Conservation (phyloP, 1,140 invertebrate species). For the Sweltsa coloradensis region DNA sequence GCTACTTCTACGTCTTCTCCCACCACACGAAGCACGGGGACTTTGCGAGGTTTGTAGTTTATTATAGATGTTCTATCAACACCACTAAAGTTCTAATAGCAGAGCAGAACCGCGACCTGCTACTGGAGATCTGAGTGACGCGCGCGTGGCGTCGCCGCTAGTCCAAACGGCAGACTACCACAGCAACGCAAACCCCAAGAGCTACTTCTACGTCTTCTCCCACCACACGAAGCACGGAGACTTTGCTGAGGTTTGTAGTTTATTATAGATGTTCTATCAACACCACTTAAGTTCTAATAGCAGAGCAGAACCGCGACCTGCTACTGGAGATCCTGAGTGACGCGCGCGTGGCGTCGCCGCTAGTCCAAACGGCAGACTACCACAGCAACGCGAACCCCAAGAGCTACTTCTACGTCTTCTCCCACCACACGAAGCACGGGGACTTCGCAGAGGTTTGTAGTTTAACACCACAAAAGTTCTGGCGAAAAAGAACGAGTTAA, state of each 20-base stretch:
- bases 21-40: slow-evolving; percentile 66
- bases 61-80: too few species aligned
- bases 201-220: slow-evolving; percentile 81
- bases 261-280: too few species aligned
- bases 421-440: slow-evolving; percentile 63
- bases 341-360: slow-evolving; percentile 61
- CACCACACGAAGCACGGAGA: slow-evolving; percentile 66
- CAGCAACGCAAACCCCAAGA: slow-evolving; percentile 53
- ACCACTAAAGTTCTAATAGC: too few species aligned
- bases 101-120: slow-evolving; percentile 50
- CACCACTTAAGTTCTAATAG: too few species aligned
- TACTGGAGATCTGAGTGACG: slow-evolving; percentile 84
- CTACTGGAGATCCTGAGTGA: slow-evolving; percentile 81
- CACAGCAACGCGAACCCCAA: slow-evolving; percentile 58
- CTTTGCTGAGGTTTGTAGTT: slow-evolving; percentile 46
- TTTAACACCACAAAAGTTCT: too few species aligned
- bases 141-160: slow-evolving; percentile 59
- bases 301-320: slow-evolving; percentile 48
- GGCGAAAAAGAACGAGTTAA: too few species aligned
- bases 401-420: slow-evolving; percentile 82
- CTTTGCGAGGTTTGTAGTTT: slow-evolving; percentile 45
- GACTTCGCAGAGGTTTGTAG: slow-evolving; percentile 51
- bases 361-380: slow-evolving; percentile 56
- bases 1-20: slow-evolving; percentile 81
- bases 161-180: slow-evolving; percentile 59